Conservation (phyloP, 2,797 vertebrate genomes). For the Macrochelys suwanniensis region DNA sequence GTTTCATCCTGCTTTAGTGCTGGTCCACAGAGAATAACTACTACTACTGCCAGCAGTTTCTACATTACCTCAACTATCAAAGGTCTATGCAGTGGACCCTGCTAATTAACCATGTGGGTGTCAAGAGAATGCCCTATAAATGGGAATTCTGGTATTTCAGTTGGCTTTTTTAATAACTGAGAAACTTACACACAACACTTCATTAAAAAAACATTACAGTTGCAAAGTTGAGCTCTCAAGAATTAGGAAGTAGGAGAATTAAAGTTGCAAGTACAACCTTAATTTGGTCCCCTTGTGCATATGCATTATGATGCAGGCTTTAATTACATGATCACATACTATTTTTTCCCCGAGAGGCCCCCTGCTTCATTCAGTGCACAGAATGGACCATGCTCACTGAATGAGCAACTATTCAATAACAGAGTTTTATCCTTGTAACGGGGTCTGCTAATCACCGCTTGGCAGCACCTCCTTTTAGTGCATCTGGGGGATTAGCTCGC, state of each 20-base stretch:
- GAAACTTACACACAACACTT: not conserved
- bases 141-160: not conserved
- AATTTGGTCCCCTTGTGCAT: not conserved
- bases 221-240: not conserved
- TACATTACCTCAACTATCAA: not conserved
- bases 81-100: not conserved
- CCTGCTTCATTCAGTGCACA: too few species aligned
- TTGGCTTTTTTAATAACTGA: not conserved
- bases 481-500: too few species aligned
- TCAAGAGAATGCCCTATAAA: not conserved
- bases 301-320: too few species aligned
- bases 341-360: too few species aligned
- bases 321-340: too few species aligned
- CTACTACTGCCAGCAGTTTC: not conserved
- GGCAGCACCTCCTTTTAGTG: too few species aligned
- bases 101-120: not conserved
- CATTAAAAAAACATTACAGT: not conserved
- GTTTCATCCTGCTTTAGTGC: not conserved
- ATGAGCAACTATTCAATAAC: too few species aligned
- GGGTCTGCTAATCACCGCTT: too few species aligned
- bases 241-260: rapidly evolving
- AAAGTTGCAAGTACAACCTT: not conserved
- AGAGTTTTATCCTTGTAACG: too few species aligned
- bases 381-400: too few species aligned
- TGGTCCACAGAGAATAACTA: not conserved